Evolutionary conservation across 2,888 invertebrate species (phyloP).

Genomic region (Euplexia lucipara): DNA sequence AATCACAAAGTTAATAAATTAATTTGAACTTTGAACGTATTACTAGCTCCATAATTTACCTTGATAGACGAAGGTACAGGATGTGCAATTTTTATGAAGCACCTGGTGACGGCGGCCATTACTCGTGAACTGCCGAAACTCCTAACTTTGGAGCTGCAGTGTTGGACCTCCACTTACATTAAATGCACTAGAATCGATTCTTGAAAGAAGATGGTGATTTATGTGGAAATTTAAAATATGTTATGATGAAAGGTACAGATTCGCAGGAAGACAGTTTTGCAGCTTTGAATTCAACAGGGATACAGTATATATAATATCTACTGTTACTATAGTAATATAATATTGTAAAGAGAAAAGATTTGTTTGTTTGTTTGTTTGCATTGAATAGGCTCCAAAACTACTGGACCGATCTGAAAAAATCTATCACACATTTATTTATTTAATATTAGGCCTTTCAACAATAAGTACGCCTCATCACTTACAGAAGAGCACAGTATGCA

Average conservation of each 20-base stretch:
- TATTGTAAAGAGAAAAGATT: no score
- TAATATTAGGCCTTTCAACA: no score
- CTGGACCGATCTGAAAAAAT: no score
- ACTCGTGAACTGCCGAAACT: constrained; percentile 19
- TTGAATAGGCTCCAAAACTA: no score
- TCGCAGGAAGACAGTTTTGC: background rate
- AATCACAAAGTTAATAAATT: no score
- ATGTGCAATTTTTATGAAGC: constrained; percentile 30
- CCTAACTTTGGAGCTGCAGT: constrained; percentile 21
- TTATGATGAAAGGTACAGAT: background rate
- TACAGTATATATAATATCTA: no score
- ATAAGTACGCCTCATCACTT: no score
- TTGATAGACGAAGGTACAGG: background rate
- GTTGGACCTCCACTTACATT: constrained; percentile 18
- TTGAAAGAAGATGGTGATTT: background rate
- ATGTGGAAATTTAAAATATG: background rate
- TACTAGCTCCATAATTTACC: background rate
- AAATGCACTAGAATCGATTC: background rate
- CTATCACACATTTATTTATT: no score
- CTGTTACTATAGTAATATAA: no score
- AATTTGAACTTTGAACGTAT: no score
- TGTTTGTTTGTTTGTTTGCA: no score
- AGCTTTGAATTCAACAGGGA: background rate
- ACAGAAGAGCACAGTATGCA: no score
- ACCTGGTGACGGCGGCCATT: constrained; percentile 19